phyloP scores from a whole-genome alignment of 2,888 invertebrate species.

The Ormyrus rosae region DNA sequence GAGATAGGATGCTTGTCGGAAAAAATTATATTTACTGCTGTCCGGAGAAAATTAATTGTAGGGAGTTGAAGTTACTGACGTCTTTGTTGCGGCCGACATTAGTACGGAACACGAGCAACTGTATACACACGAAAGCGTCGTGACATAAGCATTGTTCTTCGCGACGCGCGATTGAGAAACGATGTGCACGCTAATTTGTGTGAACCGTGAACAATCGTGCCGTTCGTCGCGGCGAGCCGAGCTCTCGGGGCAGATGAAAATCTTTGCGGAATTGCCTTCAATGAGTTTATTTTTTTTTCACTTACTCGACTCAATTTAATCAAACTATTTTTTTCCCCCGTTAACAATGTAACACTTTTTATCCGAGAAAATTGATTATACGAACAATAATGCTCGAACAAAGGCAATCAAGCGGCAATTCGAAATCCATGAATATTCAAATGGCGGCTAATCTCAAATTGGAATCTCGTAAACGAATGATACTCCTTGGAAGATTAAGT shows the following conservation, averaged over 20 bases:
- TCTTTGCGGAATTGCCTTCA: too few relatives aligned
- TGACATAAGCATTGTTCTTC: slow-evolving; percentile 13
- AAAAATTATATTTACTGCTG: slow-evolving; percentile 34
- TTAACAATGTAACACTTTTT: too few relatives aligned
- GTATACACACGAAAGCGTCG: neutral
- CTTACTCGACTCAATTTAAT: too few relatives aligned
- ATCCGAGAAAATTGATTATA: neutral
- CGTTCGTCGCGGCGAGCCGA: too few relatives aligned
- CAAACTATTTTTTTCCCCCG: too few relatives aligned
- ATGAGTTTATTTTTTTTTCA: too few relatives aligned
- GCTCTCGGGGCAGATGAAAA: too few relatives aligned
- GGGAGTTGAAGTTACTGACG: slow-evolving; percentile 49
- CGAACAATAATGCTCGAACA: slow-evolving; percentile 6
- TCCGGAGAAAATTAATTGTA: slow-evolving; percentile 6
- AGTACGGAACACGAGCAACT: slow-evolving; percentile 53
- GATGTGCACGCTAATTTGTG: neutral
- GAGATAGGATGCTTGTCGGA: neutral
- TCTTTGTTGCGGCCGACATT: slow-evolving; percentile 60
- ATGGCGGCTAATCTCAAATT: slow-evolving; percentile 38
- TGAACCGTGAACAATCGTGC: neutral
- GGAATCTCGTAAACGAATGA: slow-evolving; percentile 41
- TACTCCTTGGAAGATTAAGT: slow-evolving; percentile 36
- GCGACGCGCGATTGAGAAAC: neutral
- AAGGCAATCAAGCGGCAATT: slow-evolving; percentile 19
- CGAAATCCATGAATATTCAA: slow-evolving; percentile 44